A percentile compares a stretch with the other conserved stretches of the same genome.
phyloP scores from a whole-genome alignment of 2,113 vertebrate species.

The Corythaixoides concolor region DNA sequence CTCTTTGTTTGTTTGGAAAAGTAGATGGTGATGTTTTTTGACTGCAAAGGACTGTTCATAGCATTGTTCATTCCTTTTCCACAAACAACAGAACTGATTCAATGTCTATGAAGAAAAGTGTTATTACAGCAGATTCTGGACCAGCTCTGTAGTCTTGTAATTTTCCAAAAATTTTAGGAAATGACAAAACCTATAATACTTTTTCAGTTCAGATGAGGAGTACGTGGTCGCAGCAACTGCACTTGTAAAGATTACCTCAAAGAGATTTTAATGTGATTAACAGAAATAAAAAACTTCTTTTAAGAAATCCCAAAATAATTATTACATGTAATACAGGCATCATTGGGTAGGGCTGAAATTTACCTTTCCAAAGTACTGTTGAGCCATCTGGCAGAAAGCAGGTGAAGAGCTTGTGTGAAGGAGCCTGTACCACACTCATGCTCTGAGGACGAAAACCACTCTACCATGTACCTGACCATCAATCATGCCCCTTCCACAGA shows the following conservation, averaged over 20 bases:
- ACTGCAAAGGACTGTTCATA: neutral
- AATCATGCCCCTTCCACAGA: neutral
- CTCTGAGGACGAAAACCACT: neutral
- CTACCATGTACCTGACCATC: fast-evolving
- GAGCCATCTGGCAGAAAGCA: neutral
- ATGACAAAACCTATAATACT: neutral
- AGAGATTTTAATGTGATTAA: neutral
- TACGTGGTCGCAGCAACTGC: neutral
- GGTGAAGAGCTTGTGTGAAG: neutral
- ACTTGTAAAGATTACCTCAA: too few relatives aligned
- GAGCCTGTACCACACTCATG: fast-evolving
- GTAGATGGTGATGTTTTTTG: neutral
- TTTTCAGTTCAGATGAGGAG: neutral
- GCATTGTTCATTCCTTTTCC: neutral
- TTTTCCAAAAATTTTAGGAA: neutral
- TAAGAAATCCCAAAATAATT: neutral
- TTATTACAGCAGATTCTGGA: neutral
- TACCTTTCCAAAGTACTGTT: neutral
- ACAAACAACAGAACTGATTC: neutral
- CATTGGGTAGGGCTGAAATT: neutral
- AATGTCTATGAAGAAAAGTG: neutral
- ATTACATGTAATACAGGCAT: neutral
- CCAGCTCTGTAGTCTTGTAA: neutral
- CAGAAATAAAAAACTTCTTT: neutral
- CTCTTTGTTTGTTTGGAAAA: neutral